Percentiles rank a stretch among this genome's conserved stretches.
Evolutionary conservation across 1,140 invertebrate species (phyloP).

Genomic region (Papilio glaucus): DNA sequence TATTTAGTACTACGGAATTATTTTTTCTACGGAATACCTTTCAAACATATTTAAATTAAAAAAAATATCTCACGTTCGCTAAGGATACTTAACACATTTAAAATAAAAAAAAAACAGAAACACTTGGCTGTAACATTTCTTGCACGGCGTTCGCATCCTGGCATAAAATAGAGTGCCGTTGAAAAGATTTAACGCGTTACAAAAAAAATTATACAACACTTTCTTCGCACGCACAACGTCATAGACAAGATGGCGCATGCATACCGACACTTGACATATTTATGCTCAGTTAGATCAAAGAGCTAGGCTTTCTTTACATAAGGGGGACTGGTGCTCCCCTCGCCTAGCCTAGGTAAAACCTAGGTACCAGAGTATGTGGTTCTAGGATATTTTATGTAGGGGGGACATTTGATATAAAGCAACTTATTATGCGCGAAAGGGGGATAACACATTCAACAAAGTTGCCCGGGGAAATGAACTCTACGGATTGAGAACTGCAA

Average conservation of each 20-base stretch:
- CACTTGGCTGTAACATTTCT: constrained; percentile 4
- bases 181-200: constrained; percentile 34
- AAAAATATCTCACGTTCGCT: not conserved
- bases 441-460: constrained; percentile 33
- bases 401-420: constrained; percentile 38
- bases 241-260: constrained; percentile 44
- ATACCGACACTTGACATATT: constrained; percentile 56
- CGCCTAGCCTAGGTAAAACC: constrained; percentile 37
- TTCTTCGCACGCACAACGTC: constrained; percentile 35
- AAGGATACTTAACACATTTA: constrained; percentile 29
- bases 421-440: constrained; percentile 36
- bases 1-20: too few relatives aligned
- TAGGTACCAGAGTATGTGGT: constrained; percentile 35
- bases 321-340: constrained; percentile 42
- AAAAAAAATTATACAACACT: constrained; percentile 37
- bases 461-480: constrained; percentile 27
- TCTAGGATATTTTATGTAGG: constrained; percentile 39
- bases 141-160: constrained; percentile 20
- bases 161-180: constrained; percentile 29
- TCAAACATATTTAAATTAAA: too few relatives aligned
- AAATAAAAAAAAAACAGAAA: constrained; percentile 25
- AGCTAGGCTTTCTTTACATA: constrained; percentile 44
- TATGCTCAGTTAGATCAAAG: constrained; percentile 59
- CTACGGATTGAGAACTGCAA: constrained; percentile 3
- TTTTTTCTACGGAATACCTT: too few relatives aligned